Evolutionary conservation across 2,113 vertebrate species (phyloP).

Genomic region (Scatophagus argus): DNA sequence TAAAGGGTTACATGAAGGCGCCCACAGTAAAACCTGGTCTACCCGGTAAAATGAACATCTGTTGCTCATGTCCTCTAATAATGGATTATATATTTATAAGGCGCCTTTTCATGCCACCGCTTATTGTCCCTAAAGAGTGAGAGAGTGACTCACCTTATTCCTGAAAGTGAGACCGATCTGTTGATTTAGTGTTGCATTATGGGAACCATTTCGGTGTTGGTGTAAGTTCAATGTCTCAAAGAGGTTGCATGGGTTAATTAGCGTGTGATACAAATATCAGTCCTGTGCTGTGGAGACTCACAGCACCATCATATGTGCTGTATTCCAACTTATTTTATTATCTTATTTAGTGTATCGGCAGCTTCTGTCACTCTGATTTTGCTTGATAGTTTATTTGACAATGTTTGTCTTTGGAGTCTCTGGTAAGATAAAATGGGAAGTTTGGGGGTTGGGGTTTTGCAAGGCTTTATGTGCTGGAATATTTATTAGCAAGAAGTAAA

Average conservation of each 20-base stretch:
- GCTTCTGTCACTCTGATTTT: background rate
- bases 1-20: slow-evolving; percentile 71
- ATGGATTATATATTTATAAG: slow-evolving; percentile 69
- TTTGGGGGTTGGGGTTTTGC: too few relatives aligned
- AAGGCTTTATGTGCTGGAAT: too few relatives aligned
- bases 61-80: slow-evolving; percentile 71
- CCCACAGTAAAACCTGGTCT: slow-evolving; percentile 61
- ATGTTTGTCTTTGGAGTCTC: background rate
- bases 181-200: slow-evolving; percentile 27
- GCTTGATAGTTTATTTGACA: background rate
- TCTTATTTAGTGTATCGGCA: background rate
- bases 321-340: background rate
- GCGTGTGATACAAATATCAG: background rate
- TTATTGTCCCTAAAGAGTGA: slow-evolving; percentile 61
- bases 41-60: slow-evolving; percentile 65
- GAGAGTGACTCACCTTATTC: slow-evolving; percentile 66
- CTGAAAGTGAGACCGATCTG: slow-evolving; percentile 55
- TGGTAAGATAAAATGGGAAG: too few relatives aligned
- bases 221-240: slow-evolving; percentile 24
- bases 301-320: background rate
- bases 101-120: slow-evolving; percentile 58
- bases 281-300: background rate
- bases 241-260: slow-evolving; percentile 21
- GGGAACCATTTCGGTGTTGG: slow-evolving; percentile 15
- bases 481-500: too few relatives aligned